These are phyloP conservation scores for Ceratoteleas bidentatus DNA, from an alignment of 1,140 invertebrate species.

Conservation along the genomic window DNA sequence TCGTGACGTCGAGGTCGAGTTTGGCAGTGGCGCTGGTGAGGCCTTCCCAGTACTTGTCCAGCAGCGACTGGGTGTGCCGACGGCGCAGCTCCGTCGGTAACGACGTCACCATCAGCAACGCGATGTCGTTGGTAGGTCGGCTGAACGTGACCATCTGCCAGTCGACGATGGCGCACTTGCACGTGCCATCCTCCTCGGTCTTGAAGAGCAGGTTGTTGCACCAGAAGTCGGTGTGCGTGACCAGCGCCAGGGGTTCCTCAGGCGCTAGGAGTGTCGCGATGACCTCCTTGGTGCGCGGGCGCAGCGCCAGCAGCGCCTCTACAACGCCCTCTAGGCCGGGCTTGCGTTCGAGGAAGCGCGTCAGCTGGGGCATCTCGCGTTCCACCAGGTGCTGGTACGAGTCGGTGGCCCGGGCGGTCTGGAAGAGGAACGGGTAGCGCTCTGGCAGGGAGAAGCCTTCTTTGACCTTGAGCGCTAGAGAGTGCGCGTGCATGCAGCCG, in stretches of 20 bases:
- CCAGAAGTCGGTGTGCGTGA: conserved; percentile 92
- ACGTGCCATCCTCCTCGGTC: conserved; percentile 79
- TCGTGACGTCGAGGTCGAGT: conserved; percentile 84
- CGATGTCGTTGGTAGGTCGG: conserved; percentile 89
- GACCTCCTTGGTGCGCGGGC: conserved; percentile 84
- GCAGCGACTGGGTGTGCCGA: conserved; percentile 82
- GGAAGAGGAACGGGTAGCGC: conserved; percentile 88
- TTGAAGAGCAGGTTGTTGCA: conserved; percentile 89
- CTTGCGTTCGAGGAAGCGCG: conserved; percentile 85
- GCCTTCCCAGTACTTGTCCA: conserved; percentile 86
- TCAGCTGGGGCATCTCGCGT: conserved; percentile 87
- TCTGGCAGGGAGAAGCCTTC: conserved; percentile 84
- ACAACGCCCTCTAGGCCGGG: conserved; percentile 83
- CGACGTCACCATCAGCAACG: conserved; percentile 89
- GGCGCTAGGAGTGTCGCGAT: conserved; percentile 85
- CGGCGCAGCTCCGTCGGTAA: conserved; percentile 86
- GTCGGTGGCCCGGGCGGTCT: conserved; percentile 87
- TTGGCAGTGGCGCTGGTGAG: conserved; percentile 82
- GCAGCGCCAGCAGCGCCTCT: conserved; percentile 81
- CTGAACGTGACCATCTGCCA: conserved; percentile 93
- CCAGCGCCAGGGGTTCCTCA: conserved; percentile 85
- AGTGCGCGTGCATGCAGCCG: conserved; percentile 87
- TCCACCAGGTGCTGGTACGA: conserved; percentile 89
- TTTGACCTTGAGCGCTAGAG: conserved; percentile 85
- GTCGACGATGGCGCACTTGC: conserved; percentile 86